Evolutionary conservation across 2,888 invertebrate genomes (phyloP), one percentile per base, ranked within the genome.

Genomic region (Portevinia maculata): DNA sequence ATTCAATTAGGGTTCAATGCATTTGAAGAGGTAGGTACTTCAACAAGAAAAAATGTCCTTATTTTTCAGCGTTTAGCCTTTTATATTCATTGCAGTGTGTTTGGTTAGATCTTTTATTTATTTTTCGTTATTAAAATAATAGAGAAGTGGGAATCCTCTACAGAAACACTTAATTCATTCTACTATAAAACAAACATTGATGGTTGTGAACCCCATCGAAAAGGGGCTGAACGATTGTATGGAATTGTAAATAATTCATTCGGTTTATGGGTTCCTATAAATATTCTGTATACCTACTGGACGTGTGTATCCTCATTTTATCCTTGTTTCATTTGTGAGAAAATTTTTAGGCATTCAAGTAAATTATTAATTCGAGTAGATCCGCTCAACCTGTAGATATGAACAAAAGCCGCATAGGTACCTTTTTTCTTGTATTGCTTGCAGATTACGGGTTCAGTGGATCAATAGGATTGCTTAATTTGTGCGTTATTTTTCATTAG

Each of bases 111-210:
- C 30, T 30, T 37, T 28, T 55, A 28, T 30, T 55, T 53, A 44
- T 73, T 62, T 53, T 32, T 57, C 24, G n/a, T 9, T 15, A 48
- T n/a, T 53, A 17, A 2, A n/a, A 8, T 11, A 21, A 44, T 41
- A 17, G 48, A 50, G 17, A 34, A 39, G 37, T 37, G 9, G 15
- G 50, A 50, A 48, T 50, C 62, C 50, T 32, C 50, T 64, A 9
- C 11, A 24, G 37, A 37, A 37, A 15, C 24, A 50, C 11, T 28
- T 2, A 64, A 39, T 64, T 13, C 50, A 64, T 32, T 64, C 50
- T 50, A 37, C 37, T 48, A 34, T 64, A 64, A 64, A 48, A 64
- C 62, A 37, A 64, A 37, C 50, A 50, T 62, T 64, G 48, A 50
- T 64, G 37, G 50, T 64, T 64, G 50, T n/a, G 53, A 44, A 24